Conservation (phyloP, 2,113 vertebrate genomes). For the Phalacrocorax carbo region DNA sequence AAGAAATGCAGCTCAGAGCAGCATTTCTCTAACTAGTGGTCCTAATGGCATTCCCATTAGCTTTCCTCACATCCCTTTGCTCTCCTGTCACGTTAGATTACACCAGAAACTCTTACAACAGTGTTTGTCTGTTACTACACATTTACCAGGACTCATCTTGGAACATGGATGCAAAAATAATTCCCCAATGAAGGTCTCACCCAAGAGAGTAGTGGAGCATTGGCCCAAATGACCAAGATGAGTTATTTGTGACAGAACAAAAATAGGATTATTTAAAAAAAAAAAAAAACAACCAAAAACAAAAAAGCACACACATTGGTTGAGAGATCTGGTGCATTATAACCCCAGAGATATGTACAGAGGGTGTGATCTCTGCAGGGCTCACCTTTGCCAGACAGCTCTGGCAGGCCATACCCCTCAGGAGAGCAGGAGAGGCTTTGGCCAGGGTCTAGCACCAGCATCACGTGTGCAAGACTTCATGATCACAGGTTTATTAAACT, state of each 20-base stretch:
- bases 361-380: background rate
- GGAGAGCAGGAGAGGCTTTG: background rate
- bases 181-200: background rate
- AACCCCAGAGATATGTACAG: background rate
- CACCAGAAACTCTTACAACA: background rate
- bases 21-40: background rate
- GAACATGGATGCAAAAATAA: background rate
- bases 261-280: background rate
- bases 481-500: background rate
- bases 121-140: background rate
- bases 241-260: background rate
- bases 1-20: background rate
- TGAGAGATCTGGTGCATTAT: rapidly evolving
- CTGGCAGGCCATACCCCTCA: background rate
- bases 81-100: background rate
- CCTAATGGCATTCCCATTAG: background rate
- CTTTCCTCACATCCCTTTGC: background rate
- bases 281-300: background rate
- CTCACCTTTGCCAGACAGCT: background rate
- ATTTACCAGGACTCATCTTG: background rate
- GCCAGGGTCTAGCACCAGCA: background rate
- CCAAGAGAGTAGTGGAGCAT: background rate
- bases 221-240: background rate
- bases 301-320: rapidly evolving
- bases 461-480: background rate